Evolutionary conservation across 1,140 invertebrate genomes (phyloP).

Genomic region (Parasteatoda tepidariorum): DNA sequence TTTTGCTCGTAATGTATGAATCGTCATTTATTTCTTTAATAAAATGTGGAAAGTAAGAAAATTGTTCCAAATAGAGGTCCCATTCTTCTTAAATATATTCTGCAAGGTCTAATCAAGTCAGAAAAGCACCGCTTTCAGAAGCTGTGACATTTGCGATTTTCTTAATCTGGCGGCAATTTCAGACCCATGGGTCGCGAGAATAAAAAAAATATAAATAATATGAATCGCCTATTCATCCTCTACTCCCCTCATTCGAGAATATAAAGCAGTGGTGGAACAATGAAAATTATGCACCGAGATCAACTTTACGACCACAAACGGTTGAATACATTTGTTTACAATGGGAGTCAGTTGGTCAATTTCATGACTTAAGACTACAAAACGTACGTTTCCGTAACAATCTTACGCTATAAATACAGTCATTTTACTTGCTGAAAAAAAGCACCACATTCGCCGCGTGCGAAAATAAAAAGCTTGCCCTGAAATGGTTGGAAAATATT

Average conservation of each 20-base stretch:
- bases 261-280: conserved; percentile 4
- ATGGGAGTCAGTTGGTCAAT: conserved; percentile 36
- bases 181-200: not conserved
- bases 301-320: conserved; percentile 16
- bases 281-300: conserved; percentile 34
- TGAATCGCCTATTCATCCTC: not conserved
- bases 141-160: not conserved
- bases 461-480: not conserved
- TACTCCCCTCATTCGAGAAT: not conserved
- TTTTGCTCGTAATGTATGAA: too few relatives aligned
- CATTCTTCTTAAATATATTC: conserved; percentile 17
- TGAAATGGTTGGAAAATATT: not conserved
- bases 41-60: not conserved
- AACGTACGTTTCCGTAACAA: conserved; percentile 48
- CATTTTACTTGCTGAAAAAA: not conserved
- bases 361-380: conserved; percentile 29
- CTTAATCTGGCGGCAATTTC: not conserved
- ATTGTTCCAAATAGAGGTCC: not conserved
- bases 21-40: not conserved
- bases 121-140: not conserved
- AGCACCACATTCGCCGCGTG: not conserved
- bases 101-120: not conserved
- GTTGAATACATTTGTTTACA: conserved; percentile 27
- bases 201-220: not conserved
- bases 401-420: conserved; percentile 11